These are phyloP conservation scores for Chauna torquata DNA, from an alignment of 2,113 vertebrate species.

Conservation along the genomic window DNA sequence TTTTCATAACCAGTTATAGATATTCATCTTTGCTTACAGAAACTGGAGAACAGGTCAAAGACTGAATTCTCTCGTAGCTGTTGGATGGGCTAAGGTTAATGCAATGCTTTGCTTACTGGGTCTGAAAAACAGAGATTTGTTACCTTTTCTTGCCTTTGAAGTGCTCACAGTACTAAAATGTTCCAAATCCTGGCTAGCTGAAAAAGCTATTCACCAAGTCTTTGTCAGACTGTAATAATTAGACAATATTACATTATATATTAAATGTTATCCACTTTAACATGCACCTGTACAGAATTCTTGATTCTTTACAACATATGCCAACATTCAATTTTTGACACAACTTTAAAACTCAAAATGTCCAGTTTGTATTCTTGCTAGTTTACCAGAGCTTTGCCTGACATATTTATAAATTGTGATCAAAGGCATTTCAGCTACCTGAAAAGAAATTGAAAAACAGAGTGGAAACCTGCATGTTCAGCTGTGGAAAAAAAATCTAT, in stretches of 20 bases:
- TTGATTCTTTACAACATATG: background rate
- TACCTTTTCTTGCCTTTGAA: background rate
- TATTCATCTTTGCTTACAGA: background rate
- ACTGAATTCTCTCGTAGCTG: background rate
- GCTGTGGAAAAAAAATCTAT: slow-evolving; percentile 17
- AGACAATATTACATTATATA: background rate
- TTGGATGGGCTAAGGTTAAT: background rate
- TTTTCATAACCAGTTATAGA: background rate
- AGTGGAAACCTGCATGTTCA: slow-evolving; percentile 31
- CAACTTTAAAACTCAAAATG: slow-evolving; percentile 6
- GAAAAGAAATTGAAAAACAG: slow-evolving; percentile 39
- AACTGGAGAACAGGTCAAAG: background rate
- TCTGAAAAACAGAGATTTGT: background rate
- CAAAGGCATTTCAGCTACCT: slow-evolving; percentile 41
- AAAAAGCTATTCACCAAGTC: background rate
- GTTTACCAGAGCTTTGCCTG: slow-evolving; percentile 33
- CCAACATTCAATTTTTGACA: background rate
- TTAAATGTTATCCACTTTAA: background rate
- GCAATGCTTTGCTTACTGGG: background rate
- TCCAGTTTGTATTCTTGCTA: background rate
- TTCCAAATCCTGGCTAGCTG: background rate
- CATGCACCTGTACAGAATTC: background rate
- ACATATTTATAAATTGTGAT: slow-evolving; percentile 49
- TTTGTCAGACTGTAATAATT: background rate
- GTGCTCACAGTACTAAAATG: background rate